Evolutionary conservation across 2,888 invertebrate genomes (phyloP), one percentile per base, ranked within the genome.

Genomic region (Girardia tigrina): DNA sequence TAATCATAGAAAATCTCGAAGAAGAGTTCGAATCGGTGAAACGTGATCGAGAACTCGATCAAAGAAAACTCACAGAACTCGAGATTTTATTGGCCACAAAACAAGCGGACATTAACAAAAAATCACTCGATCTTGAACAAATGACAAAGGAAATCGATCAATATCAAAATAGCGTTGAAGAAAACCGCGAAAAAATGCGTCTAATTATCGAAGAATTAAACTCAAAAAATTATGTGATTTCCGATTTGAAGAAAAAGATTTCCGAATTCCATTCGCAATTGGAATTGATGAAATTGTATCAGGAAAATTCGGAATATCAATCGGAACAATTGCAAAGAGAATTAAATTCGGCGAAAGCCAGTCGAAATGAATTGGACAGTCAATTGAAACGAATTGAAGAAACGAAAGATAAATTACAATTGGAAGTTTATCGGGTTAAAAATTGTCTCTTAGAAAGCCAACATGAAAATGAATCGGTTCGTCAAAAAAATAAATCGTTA

Each of bases 121-220:
- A 56, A 56, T 56, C n/a, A 23, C n/a, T 56, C 23, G 56, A 56
- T 56, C 23, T 56, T n/a, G 56, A 56, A n/a, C 56, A 56, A 56
- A 16, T 16, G 23, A 20, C 56, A 12, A 56, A 56, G n/a, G 56
- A 56, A 56, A 8, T 56, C 20, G 23, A 56, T 56, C 20, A 56
- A 56, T 56, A 56, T 56, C 56, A 56, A 16, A 23, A 56, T 20
- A 56, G 23, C 23, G 2, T 56, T 4, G 23, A 56, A 20, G 20
- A 56, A 56, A 56, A 4, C 4, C n/a, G 23, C 23, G 56, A 16
- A 16, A 56, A 56, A 56, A 56, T 56, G 56, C 56, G 56, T 4
- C n/a, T 12, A 56, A 56, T 56, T 56, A n/a, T 56, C n/a, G n/a
- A 56, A 12, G 56, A 56, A 12, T n/a, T 56, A 16, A 56, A 56